Base-by-base conservation (phyloP, 2,888 invertebrate genomes). In the Andrena bicolor region DNA sequence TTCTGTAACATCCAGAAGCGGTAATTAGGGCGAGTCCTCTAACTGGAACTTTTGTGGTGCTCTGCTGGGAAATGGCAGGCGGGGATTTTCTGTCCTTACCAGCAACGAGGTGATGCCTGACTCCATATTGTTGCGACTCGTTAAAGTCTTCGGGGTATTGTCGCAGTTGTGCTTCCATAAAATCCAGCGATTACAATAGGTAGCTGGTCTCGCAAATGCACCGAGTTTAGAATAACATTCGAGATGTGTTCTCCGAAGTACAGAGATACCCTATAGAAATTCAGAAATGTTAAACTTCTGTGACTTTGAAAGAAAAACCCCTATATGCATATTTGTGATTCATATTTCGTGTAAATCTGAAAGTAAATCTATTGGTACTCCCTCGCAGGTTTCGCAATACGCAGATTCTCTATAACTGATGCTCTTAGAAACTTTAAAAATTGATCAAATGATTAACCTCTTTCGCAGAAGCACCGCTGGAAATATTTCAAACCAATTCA, bases 41-140 rank as follows among this genome's bases (percentile, higher is more conserved):
- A 76, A 72, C 68, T 72, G 41, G 66, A 51, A 51, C 53, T 72
- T 60, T 63, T 51, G 51, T 35, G 58, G 60, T 23, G 56, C 63
- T 72, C 70, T 68, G 65, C 35, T 41, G 35, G 68, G 61, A 73
- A 71, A 71, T 75, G 71, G 63, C 74, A 28, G 66, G 53, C 10
- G 28, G 51, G 63, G 74, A 68, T 78, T 56, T 77, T 78, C 87
- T 84, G 86, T 86, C 82, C 69, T 68, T 61, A 41, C 48, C 86
- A 86, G 80, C 30, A 68, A 81, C 68, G 68, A 48, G 76, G 58
- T 71, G 79, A 74, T 73, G 77, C 23, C 68, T 64, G 79, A 82
- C 79, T 72, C 68, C 70, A 69, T 76, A 80, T 48, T 66, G 66
- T 71, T 53, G 76, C 68, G 41, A 68, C 73, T 84, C 79, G 73